Base-by-base conservation (phyloP, 2,888 invertebrate species). In the Cistogaster globosa region DNA sequence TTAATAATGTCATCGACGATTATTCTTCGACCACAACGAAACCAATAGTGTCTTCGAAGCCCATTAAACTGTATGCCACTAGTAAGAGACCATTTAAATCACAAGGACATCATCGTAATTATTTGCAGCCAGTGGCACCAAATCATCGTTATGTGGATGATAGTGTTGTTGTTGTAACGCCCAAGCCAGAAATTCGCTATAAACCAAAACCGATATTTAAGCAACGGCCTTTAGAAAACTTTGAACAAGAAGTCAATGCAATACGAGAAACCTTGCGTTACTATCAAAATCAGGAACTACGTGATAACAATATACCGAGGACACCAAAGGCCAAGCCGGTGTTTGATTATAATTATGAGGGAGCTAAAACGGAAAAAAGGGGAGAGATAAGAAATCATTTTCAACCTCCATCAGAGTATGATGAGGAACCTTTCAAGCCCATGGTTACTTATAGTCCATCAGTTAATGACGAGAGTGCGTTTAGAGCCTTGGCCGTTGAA, bases 341-440 rank as follows among this genome's bases (percentile, higher is more conserved):
- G 9, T 96, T 96, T 90, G 96, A 96, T 89, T 96, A 95, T 90
- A 96, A 95, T 88, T 96, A 95, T 89, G 95, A 96, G 89, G 94
- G 95, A 0, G 93, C 94, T 6, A 88, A 87, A 51, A 58, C 36
- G 9, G 84, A 12, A 53, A 71, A 8, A 83, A 84, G 32, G 26
- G 68, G 32, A 14, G 67, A 87, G 0, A 69, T 14, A 6, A 45
- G 63, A 62, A 76, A 80, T 69, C 82, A 75, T 11, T 91, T 90
- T 57, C 90, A 91, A 77, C 89, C 92, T 6, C 91, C 92, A 12
- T 87, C 86, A 86, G 91, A 94, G 86, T 94, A 94, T 84, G 92
- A 93, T 74, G 93, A 94, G 1, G 94, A 94, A 89, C 95, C 95
- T 1, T 95, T 95, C 89, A 93, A 95, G 78, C 95, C 95, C 6